Evolutionary conservation across 1,140 invertebrate genomes (phyloP).

Genomic region (Anthonomus grandis): DNA sequence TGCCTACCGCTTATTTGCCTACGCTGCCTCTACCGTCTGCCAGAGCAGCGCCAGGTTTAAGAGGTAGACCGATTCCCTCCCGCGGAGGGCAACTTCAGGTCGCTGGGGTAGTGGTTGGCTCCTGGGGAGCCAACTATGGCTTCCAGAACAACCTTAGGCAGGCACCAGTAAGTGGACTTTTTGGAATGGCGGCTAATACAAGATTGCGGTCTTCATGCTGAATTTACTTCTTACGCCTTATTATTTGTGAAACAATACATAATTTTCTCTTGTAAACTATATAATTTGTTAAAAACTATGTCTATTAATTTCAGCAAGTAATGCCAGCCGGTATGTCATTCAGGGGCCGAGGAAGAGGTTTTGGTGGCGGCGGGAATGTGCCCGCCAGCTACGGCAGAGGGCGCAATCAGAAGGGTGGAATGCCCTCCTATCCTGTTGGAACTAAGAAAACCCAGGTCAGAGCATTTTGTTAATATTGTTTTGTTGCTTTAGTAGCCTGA

Average conservation of each 20-base stretch:
- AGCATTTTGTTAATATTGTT: too few relatives aligned
- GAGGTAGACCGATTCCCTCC: constrained; percentile 55
- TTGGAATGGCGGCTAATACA: neutral
- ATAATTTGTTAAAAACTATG: neutral
- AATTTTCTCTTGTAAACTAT: neutral
- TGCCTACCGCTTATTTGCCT: constrained; percentile 41
- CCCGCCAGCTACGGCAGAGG: constrained; percentile 25
- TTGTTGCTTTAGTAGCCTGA: constrained; percentile 1
- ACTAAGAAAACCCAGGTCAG: constrained; percentile 39
- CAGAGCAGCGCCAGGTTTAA: constrained; percentile 29
- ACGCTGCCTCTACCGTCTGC: constrained; percentile 37
- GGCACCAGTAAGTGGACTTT: constrained; percentile 17
- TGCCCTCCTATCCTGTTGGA: constrained; percentile 38
- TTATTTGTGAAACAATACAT: too few relatives aligned
- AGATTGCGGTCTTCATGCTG: too few relatives aligned
- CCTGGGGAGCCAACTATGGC: constrained; percentile 72
- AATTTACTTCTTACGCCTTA: too few relatives aligned
- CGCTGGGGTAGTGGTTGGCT: constrained; percentile 76
- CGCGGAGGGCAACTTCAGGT: constrained; percentile 76
- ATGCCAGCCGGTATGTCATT: constrained; percentile 8
- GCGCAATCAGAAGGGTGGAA: constrained; percentile 27
- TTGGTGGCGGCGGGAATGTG: too few relatives aligned
- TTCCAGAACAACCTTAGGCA: constrained; percentile 51
- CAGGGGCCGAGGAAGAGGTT: constrained; percentile 17
- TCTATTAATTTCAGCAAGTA: constrained; percentile 9